phyloP scores from a whole-genome alignment of 2,888 invertebrate species.

The Hymenopus coronatus region DNA sequence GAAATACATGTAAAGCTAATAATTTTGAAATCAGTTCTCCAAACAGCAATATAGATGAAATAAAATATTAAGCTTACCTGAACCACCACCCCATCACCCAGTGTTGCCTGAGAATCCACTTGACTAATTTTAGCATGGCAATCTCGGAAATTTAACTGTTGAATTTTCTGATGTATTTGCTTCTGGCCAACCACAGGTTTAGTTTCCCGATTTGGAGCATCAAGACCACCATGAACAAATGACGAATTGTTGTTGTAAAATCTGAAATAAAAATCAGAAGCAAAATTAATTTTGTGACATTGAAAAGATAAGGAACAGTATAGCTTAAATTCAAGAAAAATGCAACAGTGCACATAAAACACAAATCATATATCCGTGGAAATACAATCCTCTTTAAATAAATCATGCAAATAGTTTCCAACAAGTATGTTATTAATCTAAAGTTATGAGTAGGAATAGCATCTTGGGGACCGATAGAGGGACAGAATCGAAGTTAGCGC shows the following conservation, averaged over 20 bases:
- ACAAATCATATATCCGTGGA: too few species aligned
- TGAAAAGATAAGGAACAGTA: too few species aligned
- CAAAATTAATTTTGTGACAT: too few species aligned
- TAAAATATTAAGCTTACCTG: slow-evolving; percentile 56
- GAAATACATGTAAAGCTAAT: neutral
- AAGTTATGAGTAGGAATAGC: too few species aligned
- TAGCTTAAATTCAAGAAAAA: too few species aligned
- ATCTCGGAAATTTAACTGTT: slow-evolving; percentile 91
- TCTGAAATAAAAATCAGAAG: slow-evolving; percentile 49
- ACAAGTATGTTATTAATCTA: too few species aligned
- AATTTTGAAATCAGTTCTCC: neutral
- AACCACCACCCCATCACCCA: slow-evolving; percentile 92
- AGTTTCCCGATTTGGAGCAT: slow-evolving; percentile 77
- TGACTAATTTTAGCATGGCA: slow-evolving; percentile 97
- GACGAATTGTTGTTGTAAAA: slow-evolving; percentile 96
- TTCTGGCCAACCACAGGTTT: slow-evolving; percentile 85
- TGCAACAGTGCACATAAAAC: too few species aligned
- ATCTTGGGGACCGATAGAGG: too few species aligned
- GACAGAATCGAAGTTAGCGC: too few species aligned
- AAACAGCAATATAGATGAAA: neutral
- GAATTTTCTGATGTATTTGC: slow-evolving; percentile 93
- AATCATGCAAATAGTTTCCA: too few species aligned
- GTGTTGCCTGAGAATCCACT: slow-evolving; percentile 88
- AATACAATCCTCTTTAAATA: too few species aligned
- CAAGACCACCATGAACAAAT: slow-evolving; percentile 91